Evolutionary conservation across 2,797 vertebrate genomes (phyloP), one percentile per base, ranked within the genome.

Genomic region (Cyclura pinguis): DNA sequence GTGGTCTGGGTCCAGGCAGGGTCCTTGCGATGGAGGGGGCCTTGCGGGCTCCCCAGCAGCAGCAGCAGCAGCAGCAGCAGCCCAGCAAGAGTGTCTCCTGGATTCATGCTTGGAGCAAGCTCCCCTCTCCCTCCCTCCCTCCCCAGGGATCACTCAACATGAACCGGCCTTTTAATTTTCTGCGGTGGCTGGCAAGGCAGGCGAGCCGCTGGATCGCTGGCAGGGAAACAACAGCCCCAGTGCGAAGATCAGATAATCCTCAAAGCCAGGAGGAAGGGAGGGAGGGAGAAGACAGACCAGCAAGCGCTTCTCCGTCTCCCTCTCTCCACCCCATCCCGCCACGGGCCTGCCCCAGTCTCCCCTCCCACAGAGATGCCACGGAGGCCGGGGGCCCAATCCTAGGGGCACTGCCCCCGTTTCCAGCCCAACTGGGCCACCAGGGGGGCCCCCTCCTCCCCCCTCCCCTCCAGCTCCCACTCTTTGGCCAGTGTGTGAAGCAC

Each of bases 131-230:
- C 83, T 87, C 90, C 89, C 94, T 84, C 87, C 91, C 92, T 90
- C 82, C 91, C 97, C 93, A 82, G 97, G 97, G 97, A 97, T 95
- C 97, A 92, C 95, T 97, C 97, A 96, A 94, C 96, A 90, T 91
- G 94, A 97, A 97, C 96, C 94, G 96, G 96, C 96, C 96, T 97
- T 97, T 97, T 97, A 97, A 97, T 97, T 97, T 97, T 95, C 97
- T 96, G 97, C 96, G 87, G 96, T 94, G 91, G 95, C 96, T 96
- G 95, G 94, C 96, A 96, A 78, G 42, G 42, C 42, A 9, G 96
- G 95, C 96, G 96, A 88, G 82, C 80, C 42, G 91, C 91, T n/a
- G 93, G 92, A 90, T 92, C 87, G 85, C 93, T 96, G 94, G 95
- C 97, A 96, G 92, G 94, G 92, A 97, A 93, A 95, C 95, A 83